These are phyloP conservation scores for Archilochus colubris DNA, from an alignment of 2,113 vertebrate species.

Conservation along the genomic window DNA sequence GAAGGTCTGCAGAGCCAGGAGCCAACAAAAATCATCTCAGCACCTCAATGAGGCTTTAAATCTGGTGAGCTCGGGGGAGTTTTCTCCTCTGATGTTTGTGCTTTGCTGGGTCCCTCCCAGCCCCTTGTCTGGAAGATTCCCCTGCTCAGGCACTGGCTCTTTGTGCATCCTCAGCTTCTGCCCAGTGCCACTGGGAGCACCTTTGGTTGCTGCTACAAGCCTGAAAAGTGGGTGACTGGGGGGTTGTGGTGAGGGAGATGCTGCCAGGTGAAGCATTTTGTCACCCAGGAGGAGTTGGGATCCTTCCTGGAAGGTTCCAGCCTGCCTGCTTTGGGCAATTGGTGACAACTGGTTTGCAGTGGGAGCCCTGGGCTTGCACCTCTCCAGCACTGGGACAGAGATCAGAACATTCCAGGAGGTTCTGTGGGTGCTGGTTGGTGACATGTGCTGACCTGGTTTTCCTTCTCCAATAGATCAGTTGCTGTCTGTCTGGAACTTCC, in stretches of 20 bases:
- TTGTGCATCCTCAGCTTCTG: neutral
- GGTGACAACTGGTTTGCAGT: accelerated
- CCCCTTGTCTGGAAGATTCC: neutral
- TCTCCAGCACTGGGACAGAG: neutral
- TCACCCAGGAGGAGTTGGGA: neutral
- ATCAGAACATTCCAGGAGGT: neutral
- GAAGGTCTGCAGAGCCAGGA: neutral
- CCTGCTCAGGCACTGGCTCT: neutral
- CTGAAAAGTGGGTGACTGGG: neutral
- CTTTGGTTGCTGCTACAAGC: neutral
- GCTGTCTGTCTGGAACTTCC: neutral
- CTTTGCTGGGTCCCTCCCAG: neutral
- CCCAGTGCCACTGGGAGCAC: neutral
- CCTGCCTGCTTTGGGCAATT: accelerated
- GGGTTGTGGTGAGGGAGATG: neutral
- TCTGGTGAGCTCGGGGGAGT: neutral
- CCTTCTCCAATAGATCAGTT: neutral
- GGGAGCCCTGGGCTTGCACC: accelerated
- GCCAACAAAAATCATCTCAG: neutral
- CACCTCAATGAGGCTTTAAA: slow-evolving; percentile 12
- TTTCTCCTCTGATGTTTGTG: neutral
- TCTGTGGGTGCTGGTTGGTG: neutral
- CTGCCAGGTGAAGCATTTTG: neutral
- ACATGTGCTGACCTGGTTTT: neutral
- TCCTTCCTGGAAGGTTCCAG: neutral